Percentiles rank a stretch among this genome's conserved stretches.
Evolutionary conservation across 2,113 vertebrate genomes (phyloP).

Genomic region (Puntigrus tetrazona): DNA sequence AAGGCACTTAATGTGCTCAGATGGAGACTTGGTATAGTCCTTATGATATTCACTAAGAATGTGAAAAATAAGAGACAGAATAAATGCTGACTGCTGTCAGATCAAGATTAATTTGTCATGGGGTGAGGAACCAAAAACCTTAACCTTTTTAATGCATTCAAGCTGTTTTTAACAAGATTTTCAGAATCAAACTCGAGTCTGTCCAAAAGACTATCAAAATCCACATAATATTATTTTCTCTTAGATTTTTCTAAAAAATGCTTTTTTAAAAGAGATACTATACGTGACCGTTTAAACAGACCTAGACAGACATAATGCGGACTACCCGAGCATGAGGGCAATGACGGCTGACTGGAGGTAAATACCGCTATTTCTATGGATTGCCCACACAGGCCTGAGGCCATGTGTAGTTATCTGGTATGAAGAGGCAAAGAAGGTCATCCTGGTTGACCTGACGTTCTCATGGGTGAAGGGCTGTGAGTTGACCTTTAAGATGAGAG

Average conservation of each 20-base stretch:
- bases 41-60: not conserved
- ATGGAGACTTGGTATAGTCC: no score
- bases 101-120: not conserved
- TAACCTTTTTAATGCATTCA: not conserved
- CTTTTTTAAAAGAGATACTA: not conserved
- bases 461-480: conserved; percentile 3
- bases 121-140: not conserved
- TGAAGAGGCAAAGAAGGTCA: conserved; percentile 27
- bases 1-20: not conserved
- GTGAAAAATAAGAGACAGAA: not conserved
- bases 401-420: not conserved
- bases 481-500: conserved; percentile 17
- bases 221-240: not conserved
- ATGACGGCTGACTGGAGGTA: not conserved
- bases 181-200: not conserved
- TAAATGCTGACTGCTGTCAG: not conserved
- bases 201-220: not conserved
- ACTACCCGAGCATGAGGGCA: not conserved
- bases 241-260: not conserved
- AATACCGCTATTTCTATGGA: not conserved
- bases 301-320: not conserved
- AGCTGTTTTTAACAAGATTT: not conserved
- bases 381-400: conserved; percentile 20
- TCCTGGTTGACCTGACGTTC: conserved; percentile 14
- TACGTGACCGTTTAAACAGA: not conserved